phyloP scores from a whole-genome alignment of 2,797 vertebrate genomes.

The Coracias cyanogaster region DNA sequence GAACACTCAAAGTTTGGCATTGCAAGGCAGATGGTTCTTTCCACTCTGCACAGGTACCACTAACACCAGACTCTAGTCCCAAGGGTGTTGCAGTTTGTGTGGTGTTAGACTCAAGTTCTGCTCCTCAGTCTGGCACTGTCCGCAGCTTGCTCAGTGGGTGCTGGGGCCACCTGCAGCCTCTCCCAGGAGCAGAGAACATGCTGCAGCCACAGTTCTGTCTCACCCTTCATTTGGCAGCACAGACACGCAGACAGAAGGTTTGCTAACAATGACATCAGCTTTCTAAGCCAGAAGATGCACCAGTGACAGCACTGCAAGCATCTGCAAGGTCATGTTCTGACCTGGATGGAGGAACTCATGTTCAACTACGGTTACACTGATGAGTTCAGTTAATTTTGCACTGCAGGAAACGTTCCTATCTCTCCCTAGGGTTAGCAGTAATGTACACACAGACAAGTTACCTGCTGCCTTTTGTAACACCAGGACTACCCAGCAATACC shows the following conservation, averaged over 20 bases:
- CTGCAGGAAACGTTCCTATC: background rate
- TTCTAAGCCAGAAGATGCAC: background rate
- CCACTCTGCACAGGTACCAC: fast-evolving
- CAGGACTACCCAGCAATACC: background rate
- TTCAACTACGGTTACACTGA: no score
- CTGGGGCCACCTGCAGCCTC: background rate
- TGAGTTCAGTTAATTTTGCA: background rate
- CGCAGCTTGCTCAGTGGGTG: background rate
- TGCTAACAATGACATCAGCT: background rate
- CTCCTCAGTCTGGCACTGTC: background rate
- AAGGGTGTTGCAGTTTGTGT: fast-evolving
- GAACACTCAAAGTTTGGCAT: background rate
- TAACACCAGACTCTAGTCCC: no score
- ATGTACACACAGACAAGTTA: fast-evolving
- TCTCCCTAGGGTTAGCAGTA: fast-evolving
- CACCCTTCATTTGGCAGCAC: background rate
- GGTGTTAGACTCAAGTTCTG: background rate
- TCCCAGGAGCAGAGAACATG: fast-evolving
- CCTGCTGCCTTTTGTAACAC: background rate
- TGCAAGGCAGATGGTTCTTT: background rate
- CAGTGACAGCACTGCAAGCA: background rate
- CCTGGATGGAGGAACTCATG: background rate
- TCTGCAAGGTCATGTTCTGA: fast-evolving
- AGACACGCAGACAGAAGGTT: no score
- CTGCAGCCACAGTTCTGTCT: fast-evolving